Evolutionary conservation across 2,888 invertebrate species (phyloP), one percentile per base, ranked within the genome.

Genomic region (Scelioninae gen. 2): DNA sequence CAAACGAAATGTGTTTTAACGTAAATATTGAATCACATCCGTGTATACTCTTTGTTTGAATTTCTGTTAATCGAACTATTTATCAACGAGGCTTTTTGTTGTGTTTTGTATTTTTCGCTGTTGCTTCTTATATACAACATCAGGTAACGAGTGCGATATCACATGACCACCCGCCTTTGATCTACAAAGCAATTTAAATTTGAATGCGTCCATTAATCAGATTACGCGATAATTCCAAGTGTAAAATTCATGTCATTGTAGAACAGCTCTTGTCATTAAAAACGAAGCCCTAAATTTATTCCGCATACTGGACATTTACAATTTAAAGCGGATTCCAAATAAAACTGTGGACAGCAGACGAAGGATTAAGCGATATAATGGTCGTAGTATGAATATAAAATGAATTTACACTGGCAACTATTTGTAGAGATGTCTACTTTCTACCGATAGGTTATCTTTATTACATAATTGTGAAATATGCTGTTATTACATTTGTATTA

Each of bases 291-390:
- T 52, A 50, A 58, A 65, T 71, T 58, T 65, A 71, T 71, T 71
- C 71, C 39, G 25, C 48, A 48, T 43, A 73, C 61, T 50, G 73
- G 55, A 39, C 74, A 78, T 79, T 77, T 77, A 77, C 77, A 78
- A 79, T 79, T 79, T 76, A 79, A 78, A 78, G 76, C 73, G 61
- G 75, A 75, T 77, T 71, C 74, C 77, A 77, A 79, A 78, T 78
- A 78, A 78, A 79, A 75, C 77, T 77, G 74, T 72, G 73, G 70
- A 78, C 75, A 74, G 46, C 65, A 68, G 45, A 53, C 52, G 61
- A 55, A 63, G 73, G 65, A 77, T 78, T 77, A 76, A 68, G 50
- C 57, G 52, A 71, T 77, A 71, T 71, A 53, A 71, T 64, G 33
- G 39, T 25, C 25, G 25, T 64, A 19, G 33, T 65, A 65, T 71